phyloP scores from a whole-genome alignment of 2,797 vertebrate species.

The Melanotaenia maccullochi region DNA sequence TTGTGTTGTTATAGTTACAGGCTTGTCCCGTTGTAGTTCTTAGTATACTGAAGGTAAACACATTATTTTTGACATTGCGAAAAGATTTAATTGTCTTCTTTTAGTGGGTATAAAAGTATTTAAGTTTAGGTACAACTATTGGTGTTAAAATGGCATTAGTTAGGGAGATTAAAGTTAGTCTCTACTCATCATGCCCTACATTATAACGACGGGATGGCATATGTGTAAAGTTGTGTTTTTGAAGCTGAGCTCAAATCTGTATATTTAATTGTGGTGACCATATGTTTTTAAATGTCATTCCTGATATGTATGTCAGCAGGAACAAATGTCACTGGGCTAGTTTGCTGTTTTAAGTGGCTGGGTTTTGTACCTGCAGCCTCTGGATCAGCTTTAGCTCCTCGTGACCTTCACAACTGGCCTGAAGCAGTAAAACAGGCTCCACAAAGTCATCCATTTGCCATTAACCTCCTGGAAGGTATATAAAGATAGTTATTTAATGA shows the following conservation, averaged over 20 bases:
- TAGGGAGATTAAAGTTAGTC: background rate
- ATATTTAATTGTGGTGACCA: conserved; percentile 29
- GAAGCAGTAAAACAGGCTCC: conserved; percentile 4
- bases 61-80: too few relatives aligned
- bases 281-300: conserved; percentile 56
- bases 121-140: too few relatives aligned
- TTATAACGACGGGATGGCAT: conserved; percentile 9
- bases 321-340: conserved; percentile 47
- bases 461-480: conserved; percentile 16
- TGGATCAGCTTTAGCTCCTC: conserved; percentile 28
- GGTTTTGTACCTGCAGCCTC: conserved; percentile 20
- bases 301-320: conserved; percentile 42
- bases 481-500: conserved; percentile 27
- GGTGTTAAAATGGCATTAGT: background rate
- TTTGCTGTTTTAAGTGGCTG: conserved; percentile 35
- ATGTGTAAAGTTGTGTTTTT: conserved; percentile 42
- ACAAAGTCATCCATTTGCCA: conserved; percentile 7
- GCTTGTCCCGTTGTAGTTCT: too few relatives aligned
- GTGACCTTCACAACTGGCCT: background rate
- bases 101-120: too few relatives aligned
- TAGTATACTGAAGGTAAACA: too few relatives aligned
- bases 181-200: conserved; percentile 31
- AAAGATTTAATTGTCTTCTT: too few relatives aligned
- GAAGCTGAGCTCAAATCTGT: conserved; percentile 26
- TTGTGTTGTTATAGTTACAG: too few relatives aligned